A percentile compares a stretch with the other conserved stretches of the same genome.
phyloP scores from a whole-genome alignment of 2,797 vertebrate genomes.

The Apodemus agrarius region DNA sequence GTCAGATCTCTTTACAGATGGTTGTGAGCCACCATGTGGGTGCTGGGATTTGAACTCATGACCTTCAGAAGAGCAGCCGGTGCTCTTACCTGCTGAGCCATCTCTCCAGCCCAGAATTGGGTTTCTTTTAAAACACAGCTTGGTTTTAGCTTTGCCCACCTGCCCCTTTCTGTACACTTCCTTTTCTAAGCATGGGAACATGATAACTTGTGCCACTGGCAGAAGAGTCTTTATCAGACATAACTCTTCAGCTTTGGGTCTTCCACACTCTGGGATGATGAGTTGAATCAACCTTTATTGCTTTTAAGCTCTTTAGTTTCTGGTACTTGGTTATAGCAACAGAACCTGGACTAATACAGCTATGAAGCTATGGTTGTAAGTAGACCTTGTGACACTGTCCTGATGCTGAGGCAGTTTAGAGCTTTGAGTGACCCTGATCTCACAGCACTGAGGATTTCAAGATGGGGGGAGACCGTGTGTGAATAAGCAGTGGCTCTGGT shows the following conservation, averaged over 20 bases:
- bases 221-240: not conserved
- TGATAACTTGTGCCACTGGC: not conserved
- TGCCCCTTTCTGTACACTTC: not conserved
- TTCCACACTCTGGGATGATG: not conserved
- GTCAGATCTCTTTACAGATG: too few species aligned
- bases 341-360: not conserved
- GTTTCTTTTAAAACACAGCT: not conserved
- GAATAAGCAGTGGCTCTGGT: not conserved
- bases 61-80: too few species aligned
- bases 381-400: not conserved
- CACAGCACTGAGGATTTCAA: not conserved
- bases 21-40: too few species aligned
- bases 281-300: not conserved
- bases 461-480: not conserved
- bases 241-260: not conserved
- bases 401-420: not conserved
- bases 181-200: not conserved
- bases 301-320: not conserved
- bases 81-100: too few species aligned
- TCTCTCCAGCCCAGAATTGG: too few species aligned
- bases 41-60: too few species aligned
- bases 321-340: not conserved
- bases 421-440: not conserved
- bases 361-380: not conserved
- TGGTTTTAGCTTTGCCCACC: not conserved